Evolutionary conservation across 2,113 vertebrate genomes (phyloP).

Genomic region (Spilogale gracilis): DNA sequence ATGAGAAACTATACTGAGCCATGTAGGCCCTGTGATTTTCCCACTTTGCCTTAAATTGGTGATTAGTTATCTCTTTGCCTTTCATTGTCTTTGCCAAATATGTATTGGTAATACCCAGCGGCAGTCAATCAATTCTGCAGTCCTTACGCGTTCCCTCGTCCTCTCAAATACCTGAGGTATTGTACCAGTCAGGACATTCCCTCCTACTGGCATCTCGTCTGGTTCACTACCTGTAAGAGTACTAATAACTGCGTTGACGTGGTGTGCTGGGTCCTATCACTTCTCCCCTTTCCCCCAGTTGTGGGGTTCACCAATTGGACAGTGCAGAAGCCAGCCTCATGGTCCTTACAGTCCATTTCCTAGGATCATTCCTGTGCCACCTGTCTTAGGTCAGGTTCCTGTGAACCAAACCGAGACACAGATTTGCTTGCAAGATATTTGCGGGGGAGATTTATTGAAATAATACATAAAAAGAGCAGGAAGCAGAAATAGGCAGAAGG

Average conservation of each 20-base stretch:
- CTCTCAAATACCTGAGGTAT: background rate
- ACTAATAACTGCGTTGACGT: background rate
- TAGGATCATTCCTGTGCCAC: background rate
- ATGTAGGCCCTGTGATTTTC: background rate
- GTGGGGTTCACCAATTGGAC: background rate
- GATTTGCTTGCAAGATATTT: slow-evolving; percentile 33
- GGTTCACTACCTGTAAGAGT: background rate
- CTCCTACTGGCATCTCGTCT: background rate
- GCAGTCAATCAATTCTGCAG: background rate
- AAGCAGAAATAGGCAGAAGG: background rate
- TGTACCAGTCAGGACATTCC: background rate
- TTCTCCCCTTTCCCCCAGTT: background rate
- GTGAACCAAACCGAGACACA: background rate
- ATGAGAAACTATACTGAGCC: background rate
- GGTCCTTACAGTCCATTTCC: background rate
- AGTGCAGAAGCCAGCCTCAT: background rate
- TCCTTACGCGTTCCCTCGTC: background rate
- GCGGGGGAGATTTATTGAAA: background rate
- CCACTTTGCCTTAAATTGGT: background rate
- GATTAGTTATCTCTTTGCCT: background rate
- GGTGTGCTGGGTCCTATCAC: background rate
- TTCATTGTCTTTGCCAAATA: slow-evolving; percentile 13
- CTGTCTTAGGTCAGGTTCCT: background rate
- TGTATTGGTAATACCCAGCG: background rate
- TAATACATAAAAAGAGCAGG: background rate